Conservation (phyloP, 2,113 vertebrate genomes). For the Oreocharis arfaki region DNA sequence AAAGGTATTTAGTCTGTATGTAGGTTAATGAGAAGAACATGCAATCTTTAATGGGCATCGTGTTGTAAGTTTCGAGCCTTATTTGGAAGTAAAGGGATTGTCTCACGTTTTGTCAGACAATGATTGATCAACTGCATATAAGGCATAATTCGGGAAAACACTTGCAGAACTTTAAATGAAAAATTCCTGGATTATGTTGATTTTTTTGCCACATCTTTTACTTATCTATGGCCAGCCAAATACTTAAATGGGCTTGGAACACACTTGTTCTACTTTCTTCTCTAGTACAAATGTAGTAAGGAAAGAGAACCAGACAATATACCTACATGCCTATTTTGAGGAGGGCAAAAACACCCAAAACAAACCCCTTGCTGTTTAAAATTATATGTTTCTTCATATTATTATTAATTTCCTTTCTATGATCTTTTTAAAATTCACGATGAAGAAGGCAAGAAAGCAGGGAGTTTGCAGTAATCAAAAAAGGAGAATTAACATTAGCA, state of each 20-base stretch:
- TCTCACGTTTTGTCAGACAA: not conserved
- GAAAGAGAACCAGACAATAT: not conserved
- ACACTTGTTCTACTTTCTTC: not conserved
- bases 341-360: fast-evolving
- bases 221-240: not conserved
- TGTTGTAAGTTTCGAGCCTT: not conserved
- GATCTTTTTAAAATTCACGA: not conserved
- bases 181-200: not conserved
- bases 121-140: not conserved
- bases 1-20: not conserved
- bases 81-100: not conserved
- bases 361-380: not conserved
- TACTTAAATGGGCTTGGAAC: not conserved
- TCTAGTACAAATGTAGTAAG: not conserved
- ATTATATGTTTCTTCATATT: not conserved
- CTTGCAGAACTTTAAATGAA: not conserved
- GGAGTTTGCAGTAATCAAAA: not conserved
- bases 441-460: not conserved
- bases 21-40: not conserved
- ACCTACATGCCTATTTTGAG: not conserved
- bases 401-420: not conserved
- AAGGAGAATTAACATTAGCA: not conserved
- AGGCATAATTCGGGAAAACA: not conserved
- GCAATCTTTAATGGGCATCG: not conserved
- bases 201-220: not conserved